Conservation (phyloP, 37 sponge, comb jelly and placozoan species). For the Aphrocallistes beatrix region DNA sequence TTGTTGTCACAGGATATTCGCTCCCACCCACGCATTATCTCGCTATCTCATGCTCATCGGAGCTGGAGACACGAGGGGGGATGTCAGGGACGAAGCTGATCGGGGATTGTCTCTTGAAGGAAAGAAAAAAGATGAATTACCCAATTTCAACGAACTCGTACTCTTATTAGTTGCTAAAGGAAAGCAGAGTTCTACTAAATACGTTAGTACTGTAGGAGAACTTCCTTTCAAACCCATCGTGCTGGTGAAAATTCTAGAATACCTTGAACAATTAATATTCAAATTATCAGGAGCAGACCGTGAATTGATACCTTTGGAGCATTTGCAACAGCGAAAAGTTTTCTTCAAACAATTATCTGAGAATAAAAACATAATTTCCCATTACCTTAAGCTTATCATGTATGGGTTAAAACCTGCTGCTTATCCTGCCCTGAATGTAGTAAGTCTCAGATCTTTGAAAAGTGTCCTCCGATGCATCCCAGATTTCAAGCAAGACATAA, state of each 20-base stretch:
- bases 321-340: not conserved
- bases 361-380: not conserved
- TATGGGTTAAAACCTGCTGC: not conserved
- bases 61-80: not conserved
- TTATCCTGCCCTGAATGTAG: not conserved
- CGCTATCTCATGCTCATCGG: not conserved
- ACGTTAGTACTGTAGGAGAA: not conserved
- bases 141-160: not conserved
- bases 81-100: slow-evolving; percentile 14
- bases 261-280: not conserved
- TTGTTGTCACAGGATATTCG: not conserved
- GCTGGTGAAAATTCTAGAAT: not conserved
- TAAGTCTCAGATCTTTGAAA: not conserved
- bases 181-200: not conserved
- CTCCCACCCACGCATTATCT: not conserved
- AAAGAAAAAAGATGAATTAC: not conserved
- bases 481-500: not conserved
- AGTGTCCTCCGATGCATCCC: not conserved
- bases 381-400: not conserved
- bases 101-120: not conserved
- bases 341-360: not conserved
- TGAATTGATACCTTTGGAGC: not conserved
- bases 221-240: not conserved
- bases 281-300: not conserved
- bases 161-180: not conserved